Conservation (phyloP, 2,113 vertebrate genomes). For the Pontoporia blainvillei region DNA sequence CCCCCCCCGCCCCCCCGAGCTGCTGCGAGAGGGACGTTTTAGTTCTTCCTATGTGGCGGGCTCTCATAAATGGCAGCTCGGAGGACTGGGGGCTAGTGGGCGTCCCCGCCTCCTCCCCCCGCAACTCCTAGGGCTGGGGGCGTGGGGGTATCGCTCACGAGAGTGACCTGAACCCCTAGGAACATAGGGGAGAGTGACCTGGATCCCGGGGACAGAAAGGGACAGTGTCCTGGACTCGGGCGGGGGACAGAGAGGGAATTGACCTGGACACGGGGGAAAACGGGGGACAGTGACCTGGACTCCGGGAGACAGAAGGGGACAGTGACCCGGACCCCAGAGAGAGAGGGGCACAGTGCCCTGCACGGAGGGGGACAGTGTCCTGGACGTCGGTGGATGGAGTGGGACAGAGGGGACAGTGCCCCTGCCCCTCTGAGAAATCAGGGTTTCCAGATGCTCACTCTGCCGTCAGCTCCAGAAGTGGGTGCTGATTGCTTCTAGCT, state of each 20-base stretch:
- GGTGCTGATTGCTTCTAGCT: no score
- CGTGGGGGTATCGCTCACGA: not conserved
- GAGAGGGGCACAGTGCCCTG: no score
- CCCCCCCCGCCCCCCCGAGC: not conserved
- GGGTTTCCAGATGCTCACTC: no score
- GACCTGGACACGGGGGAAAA: not conserved
- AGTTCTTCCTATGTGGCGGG: not conserved
- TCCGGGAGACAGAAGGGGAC: not conserved
- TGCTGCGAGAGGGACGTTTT: rapidly evolving
- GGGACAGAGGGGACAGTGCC: no score
- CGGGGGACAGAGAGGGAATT: not conserved
- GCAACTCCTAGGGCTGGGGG: not conserved
- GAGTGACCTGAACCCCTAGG: no score
- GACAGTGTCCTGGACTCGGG: no score
- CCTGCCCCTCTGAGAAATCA: no score
- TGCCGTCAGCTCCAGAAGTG: no score
- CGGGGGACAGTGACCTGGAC: not conserved
- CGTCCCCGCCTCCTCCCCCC: not conserved
- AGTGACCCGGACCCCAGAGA: not conserved
- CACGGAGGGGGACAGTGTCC: no score
- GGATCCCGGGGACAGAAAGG: no score
- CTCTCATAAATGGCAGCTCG: not conserved
- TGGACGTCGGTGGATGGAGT: no score
- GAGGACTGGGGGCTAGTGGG: not conserved
- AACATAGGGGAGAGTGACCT: no score